Evolutionary conservation across 2,797 vertebrate genomes (phyloP).

Genomic region (Morelia viridis): DNA sequence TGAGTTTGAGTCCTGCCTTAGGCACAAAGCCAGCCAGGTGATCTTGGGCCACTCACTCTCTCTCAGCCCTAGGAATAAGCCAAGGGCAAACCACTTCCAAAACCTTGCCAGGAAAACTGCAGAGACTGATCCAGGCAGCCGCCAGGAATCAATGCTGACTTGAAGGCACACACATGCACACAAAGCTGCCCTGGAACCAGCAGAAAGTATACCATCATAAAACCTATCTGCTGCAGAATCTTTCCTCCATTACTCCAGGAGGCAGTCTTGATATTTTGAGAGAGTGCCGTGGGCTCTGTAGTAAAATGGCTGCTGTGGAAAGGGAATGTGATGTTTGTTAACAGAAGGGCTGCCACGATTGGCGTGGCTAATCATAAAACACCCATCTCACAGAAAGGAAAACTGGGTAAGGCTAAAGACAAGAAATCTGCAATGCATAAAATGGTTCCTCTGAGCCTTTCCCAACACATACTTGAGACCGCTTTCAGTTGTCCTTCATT

Average conservation of each 20-base stretch:
- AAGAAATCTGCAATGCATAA: neutral
- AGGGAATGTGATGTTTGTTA: neutral
- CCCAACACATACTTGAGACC: neutral
- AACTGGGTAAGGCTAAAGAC: neutral
- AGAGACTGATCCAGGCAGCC: neutral
- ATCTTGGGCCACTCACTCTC: neutral
- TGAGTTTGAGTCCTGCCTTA: neutral
- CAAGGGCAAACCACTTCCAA: neutral
- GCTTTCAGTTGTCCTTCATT: neutral
- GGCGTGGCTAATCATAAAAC: neutral
- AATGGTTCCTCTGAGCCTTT: neutral
- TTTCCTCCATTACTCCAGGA: neutral
- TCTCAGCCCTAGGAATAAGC: neutral
- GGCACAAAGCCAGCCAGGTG: neutral
- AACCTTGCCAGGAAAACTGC: neutral
- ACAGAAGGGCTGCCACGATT: neutral
- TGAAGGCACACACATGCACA: neutral
- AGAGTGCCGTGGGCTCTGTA: neutral
- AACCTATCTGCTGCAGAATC: neutral
- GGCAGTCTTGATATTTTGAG: neutral
- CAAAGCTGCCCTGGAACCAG: neutral
- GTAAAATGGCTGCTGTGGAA: neutral
- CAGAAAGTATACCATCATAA: neutral
- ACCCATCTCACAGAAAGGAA: neutral
- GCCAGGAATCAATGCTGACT: neutral